Conservation (phyloP, 2,888 invertebrate species). For the Dorcus parallelipipedus region DNA sequence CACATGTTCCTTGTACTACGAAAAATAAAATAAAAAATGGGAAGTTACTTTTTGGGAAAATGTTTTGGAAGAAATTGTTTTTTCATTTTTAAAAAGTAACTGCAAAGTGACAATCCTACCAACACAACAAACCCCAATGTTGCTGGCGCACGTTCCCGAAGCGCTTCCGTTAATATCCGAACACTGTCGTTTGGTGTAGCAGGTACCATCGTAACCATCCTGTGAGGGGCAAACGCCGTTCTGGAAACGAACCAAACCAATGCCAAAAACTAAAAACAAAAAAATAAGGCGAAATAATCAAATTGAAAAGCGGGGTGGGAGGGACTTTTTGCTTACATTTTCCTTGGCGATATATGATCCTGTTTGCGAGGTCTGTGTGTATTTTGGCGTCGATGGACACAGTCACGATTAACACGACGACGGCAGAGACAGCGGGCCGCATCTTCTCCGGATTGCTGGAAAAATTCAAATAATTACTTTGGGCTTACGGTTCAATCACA, state of each 20-base stretch:
- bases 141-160: conserved; percentile 69
- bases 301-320: neutral
- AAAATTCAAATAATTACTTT: no score
- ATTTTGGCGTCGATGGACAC: no score
- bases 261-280: conserved; percentile 7
- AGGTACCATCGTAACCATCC: conserved; percentile 69
- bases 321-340: conserved; percentile 5
- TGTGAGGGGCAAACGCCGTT: conserved; percentile 66
- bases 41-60: neutral
- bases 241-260: conserved; percentile 61
- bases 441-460: no score
- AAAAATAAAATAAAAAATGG: conserved; percentile 21
- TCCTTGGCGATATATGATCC: neutral
- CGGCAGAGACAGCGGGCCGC: no score
- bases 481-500: no score
- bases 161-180: conserved; percentile 65
- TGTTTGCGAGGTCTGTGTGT: no score
- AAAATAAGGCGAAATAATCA: neutral
- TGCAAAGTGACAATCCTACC: conserved; percentile 56
- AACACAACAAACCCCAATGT: conserved; percentile 78
- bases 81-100: neutral
- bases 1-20: conserved; percentile 71
- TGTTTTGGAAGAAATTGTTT: no score
- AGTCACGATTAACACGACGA: no score
- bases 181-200: conserved; percentile 75